phyloP scores from a whole-genome alignment of 1,140 invertebrate species.

The Anadara kagoshimensis region DNA sequence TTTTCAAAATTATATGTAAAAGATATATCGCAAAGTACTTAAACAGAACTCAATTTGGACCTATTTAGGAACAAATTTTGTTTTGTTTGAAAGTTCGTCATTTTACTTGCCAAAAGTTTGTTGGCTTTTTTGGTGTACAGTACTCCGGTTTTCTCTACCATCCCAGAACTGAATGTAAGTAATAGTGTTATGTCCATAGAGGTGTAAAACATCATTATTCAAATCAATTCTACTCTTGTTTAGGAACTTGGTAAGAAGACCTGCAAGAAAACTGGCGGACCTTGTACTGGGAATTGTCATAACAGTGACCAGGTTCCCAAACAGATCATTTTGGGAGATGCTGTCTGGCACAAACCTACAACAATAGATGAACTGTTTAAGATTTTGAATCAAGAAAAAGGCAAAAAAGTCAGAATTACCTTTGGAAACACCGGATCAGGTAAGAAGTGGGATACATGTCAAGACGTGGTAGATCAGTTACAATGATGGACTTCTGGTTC shows the following conservation, averaged over 20 bases:
- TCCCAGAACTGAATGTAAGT: too few species aligned
- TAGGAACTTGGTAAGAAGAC: conserved; percentile 54
- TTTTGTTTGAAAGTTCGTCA: too few species aligned
- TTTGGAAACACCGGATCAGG: conserved; percentile 62
- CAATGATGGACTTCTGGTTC: too few species aligned
- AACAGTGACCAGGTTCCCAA: conserved; percentile 17
- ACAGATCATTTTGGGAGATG: conserved; percentile 50
- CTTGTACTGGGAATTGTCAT: conserved; percentile 52
- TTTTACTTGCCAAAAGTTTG: too few species aligned
- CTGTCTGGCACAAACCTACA: conserved; percentile 60
- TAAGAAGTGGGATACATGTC: too few species aligned
- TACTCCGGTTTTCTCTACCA: neutral
- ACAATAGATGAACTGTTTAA: conserved; percentile 48
- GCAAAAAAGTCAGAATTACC: conserved; percentile 51
- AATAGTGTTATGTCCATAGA: too few species aligned
- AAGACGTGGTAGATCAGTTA: too few species aligned
- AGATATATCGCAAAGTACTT: too few species aligned
- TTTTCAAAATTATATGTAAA: too few species aligned
- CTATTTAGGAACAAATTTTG: too few species aligned
- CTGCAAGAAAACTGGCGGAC: conserved; percentile 54
- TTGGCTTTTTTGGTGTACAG: too few species aligned
- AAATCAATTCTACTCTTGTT: neutral
- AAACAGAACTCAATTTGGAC: too few species aligned
- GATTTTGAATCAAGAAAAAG: conserved; percentile 47
- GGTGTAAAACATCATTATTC: neutral